phyloP scores from a whole-genome alignment of 2,888 invertebrate genomes.

The Agelastica alni region DNA sequence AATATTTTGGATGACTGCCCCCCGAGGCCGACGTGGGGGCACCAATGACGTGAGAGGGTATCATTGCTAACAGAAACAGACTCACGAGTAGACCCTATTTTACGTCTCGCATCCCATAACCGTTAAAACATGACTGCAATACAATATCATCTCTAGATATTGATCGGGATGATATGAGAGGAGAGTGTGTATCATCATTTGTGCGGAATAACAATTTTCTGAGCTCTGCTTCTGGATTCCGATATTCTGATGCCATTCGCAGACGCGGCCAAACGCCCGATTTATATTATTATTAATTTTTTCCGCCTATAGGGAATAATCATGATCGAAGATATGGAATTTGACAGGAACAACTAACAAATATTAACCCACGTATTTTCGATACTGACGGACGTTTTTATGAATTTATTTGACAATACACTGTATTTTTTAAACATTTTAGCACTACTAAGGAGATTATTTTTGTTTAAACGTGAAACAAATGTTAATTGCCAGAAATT shows the following conservation, averaged over 20 bases:
- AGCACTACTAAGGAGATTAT: no score
- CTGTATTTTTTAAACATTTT: no score
- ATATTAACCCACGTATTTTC: no score
- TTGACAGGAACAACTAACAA: no score
- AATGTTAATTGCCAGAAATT: no score
- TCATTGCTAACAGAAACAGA: not conserved
- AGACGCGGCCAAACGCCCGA: not conserved
- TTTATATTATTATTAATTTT: no score
- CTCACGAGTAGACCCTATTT: slow-evolving; percentile 24
- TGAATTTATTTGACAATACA: no score
- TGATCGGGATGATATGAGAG: slow-evolving; percentile 23
- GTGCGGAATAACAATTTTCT: slow-evolving; percentile 22
- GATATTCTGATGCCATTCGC: not conserved
- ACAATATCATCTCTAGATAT: slow-evolving; percentile 38
- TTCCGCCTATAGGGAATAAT: no score
- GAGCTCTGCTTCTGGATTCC: not conserved
- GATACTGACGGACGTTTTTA: no score
- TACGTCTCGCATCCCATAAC: slow-evolving; percentile 32
- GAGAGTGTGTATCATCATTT: slow-evolving; percentile 16
- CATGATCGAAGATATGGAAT: no score
- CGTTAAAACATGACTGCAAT: slow-evolving; percentile 38
- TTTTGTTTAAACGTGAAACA: no score
- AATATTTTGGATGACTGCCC: no score
- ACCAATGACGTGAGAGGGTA: not conserved
- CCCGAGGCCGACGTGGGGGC: not conserved